Evolutionary conservation across 2,797 vertebrate species (phyloP), one percentile per base, ranked within the genome.

Genomic region (Bryconaethiops microstoma): DNA sequence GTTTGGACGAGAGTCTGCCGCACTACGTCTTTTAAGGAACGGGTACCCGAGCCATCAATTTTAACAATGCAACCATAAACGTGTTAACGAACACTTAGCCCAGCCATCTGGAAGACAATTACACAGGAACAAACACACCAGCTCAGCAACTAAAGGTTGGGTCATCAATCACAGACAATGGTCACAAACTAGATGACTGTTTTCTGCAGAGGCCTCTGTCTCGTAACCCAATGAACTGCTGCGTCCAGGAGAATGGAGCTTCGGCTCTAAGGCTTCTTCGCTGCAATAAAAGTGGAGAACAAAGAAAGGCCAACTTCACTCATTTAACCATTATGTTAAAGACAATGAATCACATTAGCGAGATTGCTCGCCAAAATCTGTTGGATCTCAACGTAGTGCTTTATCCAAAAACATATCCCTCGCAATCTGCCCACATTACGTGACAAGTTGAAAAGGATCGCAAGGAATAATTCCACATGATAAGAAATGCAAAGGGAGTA

Each of bases 91-190:
- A 90, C 92, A 93, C 92, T 94, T 94, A 95, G 93, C 92, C 93
- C 93, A 94, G 94, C 94, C 94, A 95, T 95, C 94, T 95, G 94
- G 90, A 93, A 92, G 92, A 95, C 93, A 94, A 95, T 94, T 94
- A 95, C 93, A 91, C 86, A 84, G 93, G 91, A 94, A 94, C 93
- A 94, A 95, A 95, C 92, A 92, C 90, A 92, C 92, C 90, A 93
- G 93, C 93, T 95, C 94, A 95, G 94, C 93, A 94, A 94, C 94
- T 94, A 93, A 93, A 93, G 92, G 91, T 87, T 82, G 90, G 90
- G 91, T 94, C 94, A 95, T 95, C 94, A 95, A 95, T 95, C 94
- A 95, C 89, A 5, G 78, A 88, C 83, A 92, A 93, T 90, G 91
- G 92, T 91, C 91, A 91, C 92, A 92, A 93, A 91, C 92, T 90